Conservation (phyloP, 2,888 invertebrate species). For the Trachelus troglodyta region DNA sequence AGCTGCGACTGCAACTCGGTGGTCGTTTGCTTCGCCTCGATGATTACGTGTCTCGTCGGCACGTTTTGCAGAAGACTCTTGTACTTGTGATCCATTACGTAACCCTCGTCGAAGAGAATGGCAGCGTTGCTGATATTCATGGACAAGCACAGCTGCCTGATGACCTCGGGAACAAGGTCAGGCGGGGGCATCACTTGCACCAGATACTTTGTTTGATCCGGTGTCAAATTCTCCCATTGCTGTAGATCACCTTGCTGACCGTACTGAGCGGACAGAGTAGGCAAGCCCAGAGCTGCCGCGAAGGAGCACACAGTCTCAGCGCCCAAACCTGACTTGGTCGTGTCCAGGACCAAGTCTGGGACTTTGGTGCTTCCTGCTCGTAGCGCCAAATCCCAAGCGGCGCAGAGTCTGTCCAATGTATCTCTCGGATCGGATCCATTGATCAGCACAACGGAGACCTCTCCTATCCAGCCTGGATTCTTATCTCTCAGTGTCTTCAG, state of each 20-base stretch:
- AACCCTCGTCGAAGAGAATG: slow-evolving; percentile 88
- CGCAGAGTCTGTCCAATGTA: slow-evolving; percentile 49
- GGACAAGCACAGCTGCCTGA: slow-evolving; percentile 82
- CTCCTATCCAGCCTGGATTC: slow-evolving; percentile 45
- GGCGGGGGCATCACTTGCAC: slow-evolving; percentile 88
- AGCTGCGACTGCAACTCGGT: slow-evolving; percentile 76
- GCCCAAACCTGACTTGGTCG: slow-evolving; percentile 82
- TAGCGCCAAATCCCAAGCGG: slow-evolving; percentile 47
- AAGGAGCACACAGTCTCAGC: slow-evolving; percentile 90
- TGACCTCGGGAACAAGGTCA: slow-evolving; percentile 85
- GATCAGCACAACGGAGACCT: slow-evolving; percentile 44
- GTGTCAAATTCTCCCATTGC: slow-evolving; percentile 82
- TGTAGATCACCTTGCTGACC: slow-evolving; percentile 86
- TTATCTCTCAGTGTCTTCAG: slow-evolving; percentile 47
- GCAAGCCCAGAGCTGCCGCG: slow-evolving; percentile 81
- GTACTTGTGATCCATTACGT: slow-evolving; percentile 94
- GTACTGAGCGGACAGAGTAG: slow-evolving; percentile 87
- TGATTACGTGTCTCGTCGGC: slow-evolving; percentile 89
- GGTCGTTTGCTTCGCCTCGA: slow-evolving; percentile 71
- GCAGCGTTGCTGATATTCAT: slow-evolving; percentile 90
- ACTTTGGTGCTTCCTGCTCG: slow-evolving; percentile 72
- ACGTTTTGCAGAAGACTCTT: slow-evolving; percentile 90
- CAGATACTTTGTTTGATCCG: slow-evolving; percentile 79
- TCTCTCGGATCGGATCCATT: slow-evolving; percentile 46
- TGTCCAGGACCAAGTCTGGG: slow-evolving; percentile 85